Base-by-base conservation (phyloP, 2,888 invertebrate species). In the Tholera decimalis region DNA sequence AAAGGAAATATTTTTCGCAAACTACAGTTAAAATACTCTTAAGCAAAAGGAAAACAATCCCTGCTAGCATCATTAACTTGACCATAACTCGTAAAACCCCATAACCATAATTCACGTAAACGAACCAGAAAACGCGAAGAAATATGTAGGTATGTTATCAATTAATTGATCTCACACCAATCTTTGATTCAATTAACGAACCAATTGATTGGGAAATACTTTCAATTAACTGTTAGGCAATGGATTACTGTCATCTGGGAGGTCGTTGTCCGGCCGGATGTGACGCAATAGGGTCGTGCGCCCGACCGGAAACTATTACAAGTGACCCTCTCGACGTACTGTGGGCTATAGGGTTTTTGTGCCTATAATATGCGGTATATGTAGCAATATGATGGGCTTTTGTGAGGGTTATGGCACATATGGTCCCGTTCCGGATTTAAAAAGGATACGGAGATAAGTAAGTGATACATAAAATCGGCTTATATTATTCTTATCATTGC, bases 251-350 rank as follows among this genome's bases (percentile, higher is more conserved):
- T 72, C 85, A 85, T 85, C 79, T 82, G 83, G 82, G 67, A 76
- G 83, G 82, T 71, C 75, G 74, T 80, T 79, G 77, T 73, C 80
- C 80, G 80, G 67, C 82, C 85, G 91, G 88, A 88, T 85, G 80
- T 82, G 85, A 85, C 83, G 90, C 88, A 90, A 92, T 92, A 91
- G 89, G 88, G 83, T 81, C 83, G 86, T 77, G 82, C 88, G 83
- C 41, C 83, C 83, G 83, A 81, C 86, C 88, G 91, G 91, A 92
- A 92, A 86, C 88, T 88, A 90, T 91, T 89, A 88, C 88, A 73
- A 74, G 74, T 68, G 58, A 73, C 83, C 79, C 80, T 73, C 60
- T 69, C 74, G 61, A 54, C 75, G 67, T 62, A 60, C 60, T 66
- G 43, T 37, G 22, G 28, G 37, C 56, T 64, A 60, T 64, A 60